A percentile compares a stretch with the other conserved stretches of the same genome.
Conservation (phyloP, 2,797 vertebrate genomes). For the Hypotaenidia philippensis region DNA sequence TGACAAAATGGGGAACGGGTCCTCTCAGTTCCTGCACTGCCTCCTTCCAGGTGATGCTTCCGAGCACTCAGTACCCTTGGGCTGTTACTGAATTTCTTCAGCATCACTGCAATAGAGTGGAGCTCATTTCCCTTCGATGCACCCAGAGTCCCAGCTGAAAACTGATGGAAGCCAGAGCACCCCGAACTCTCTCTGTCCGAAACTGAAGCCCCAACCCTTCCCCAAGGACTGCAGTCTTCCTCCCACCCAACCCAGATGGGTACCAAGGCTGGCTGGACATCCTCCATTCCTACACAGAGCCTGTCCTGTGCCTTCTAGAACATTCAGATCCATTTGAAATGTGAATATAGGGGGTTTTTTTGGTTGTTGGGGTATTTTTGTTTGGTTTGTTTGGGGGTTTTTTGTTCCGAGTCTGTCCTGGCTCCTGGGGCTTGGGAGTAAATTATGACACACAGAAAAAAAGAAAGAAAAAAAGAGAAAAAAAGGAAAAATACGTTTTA, state of each 20-base stretch:
- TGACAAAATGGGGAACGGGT: not conserved
- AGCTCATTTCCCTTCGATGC: not conserved
- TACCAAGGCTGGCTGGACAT: not conserved
- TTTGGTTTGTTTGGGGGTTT: not conserved
- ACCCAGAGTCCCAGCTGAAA: not conserved
- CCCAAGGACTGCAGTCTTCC: not conserved
- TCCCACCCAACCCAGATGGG: not conserved
- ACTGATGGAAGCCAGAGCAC: not conserved
- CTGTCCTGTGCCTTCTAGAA: not conserved
- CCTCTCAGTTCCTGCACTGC: not conserved
- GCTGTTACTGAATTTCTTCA: not conserved
- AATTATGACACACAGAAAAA: constrained; percentile 2
- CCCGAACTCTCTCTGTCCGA: not conserved
- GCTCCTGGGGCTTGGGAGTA: constrained; percentile 48
- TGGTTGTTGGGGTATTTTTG: constrained; percentile 3
- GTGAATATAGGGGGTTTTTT: constrained; percentile 70
- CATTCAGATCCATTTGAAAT: constrained; percentile 76
- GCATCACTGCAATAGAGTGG: not conserved
- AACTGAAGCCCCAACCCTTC: not conserved
- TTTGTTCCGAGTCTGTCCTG: constrained; percentile 37
- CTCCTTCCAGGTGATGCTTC: not conserved
- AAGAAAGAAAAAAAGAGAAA: not conserved
- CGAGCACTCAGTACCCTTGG: not conserved
- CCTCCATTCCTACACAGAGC: not conserved
- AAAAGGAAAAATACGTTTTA: constrained; percentile 64